Percentiles rank a stretch among this genome's conserved stretches.
phyloP scores from a whole-genome alignment of 2,113 vertebrate genomes.

The Stomatorhinus ivindoensis region DNA sequence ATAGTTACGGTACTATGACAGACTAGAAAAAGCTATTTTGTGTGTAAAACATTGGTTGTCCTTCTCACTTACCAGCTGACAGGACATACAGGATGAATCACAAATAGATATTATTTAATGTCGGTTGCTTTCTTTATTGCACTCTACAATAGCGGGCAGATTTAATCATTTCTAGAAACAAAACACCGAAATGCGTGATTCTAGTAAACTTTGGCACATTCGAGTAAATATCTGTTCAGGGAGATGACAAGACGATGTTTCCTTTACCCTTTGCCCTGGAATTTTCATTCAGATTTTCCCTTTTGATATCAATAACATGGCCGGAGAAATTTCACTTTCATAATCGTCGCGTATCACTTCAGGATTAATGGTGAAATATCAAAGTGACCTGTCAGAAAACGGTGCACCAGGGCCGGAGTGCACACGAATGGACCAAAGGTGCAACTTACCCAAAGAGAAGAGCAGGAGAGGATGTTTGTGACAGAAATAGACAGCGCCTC shows the following conservation, averaged over 20 bases:
- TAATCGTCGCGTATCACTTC: not conserved
- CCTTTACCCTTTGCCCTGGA: not conserved
- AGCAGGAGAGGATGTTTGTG: not conserved
- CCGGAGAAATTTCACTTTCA: not conserved
- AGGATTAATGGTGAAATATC: not conserved
- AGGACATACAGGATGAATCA: not conserved
- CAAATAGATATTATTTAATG: not conserved
- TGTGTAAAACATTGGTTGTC: not conserved
- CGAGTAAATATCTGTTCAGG: not conserved
- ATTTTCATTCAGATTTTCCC: not conserved
- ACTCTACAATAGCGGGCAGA: not conserved
- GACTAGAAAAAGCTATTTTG: not conserved
- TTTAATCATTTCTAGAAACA: not conserved
- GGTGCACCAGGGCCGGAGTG: not conserved
- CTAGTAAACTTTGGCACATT: not conserved
- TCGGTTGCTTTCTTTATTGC: not conserved
- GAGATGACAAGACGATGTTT: not conserved
- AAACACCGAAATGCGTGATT: not conserved
- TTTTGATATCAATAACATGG: not conserved
- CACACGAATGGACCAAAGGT: not conserved
- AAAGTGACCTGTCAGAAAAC: not conserved
- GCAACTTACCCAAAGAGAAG: not conserved
- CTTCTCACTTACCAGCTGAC: not conserved
- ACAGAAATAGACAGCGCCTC: not conserved
- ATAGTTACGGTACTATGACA: not conserved